Conservation (phyloP, 2,797 vertebrate genomes). For the Hybognathus amarus region DNA sequence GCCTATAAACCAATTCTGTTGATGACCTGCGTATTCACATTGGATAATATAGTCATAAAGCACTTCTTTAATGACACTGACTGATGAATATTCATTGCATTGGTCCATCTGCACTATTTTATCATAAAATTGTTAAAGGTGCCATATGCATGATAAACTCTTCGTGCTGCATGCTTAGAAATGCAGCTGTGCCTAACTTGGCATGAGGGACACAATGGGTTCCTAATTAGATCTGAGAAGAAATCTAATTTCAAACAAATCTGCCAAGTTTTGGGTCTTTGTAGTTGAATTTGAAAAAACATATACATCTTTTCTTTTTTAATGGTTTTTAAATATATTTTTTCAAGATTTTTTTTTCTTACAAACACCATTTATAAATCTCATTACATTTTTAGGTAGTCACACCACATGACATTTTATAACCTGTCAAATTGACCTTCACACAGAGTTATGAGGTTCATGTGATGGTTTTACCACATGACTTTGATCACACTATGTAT, state of each 20-base stretch:
- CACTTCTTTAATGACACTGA: neutral
- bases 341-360: neutral
- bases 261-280: neutral
- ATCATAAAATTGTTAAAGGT: slow-evolving; percentile 41
- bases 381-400: neutral
- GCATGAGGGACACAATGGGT: neutral
- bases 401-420: neutral
- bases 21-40: neutral
- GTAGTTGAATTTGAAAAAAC: neutral
- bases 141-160: slow-evolving; percentile 35
- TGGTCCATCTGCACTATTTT: slow-evolving; percentile 25
- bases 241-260: neutral
- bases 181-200: slow-evolving; percentile 25
- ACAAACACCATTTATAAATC: neutral
- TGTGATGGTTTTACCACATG: neutral
- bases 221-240: neutral
- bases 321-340: neutral
- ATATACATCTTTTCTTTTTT: neutral
- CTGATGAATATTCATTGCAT: slow-evolving; percentile 40
- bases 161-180: slow-evolving; percentile 13
- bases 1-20: slow-evolving; percentile 20
- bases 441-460: neutral
- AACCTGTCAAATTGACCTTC: neutral
- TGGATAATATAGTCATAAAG: slow-evolving; percentile 6
- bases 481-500: neutral